Evolutionary conservation across 2,113 vertebrate genomes (phyloP).

Genomic region (Microcebus jonahi): DNA sequence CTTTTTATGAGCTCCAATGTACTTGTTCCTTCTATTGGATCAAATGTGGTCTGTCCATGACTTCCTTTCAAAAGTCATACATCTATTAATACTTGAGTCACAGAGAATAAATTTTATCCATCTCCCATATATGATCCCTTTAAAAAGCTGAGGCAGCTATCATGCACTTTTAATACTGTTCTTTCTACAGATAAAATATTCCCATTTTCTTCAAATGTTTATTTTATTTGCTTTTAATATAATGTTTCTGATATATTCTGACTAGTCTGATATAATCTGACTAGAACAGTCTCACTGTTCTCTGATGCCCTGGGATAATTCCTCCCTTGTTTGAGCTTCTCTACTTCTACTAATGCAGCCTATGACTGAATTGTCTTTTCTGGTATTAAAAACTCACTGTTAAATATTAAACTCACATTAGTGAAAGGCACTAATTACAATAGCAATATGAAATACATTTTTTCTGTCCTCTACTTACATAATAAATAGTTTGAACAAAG

Average conservation of each 20-base stretch:
- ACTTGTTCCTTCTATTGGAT: background rate
- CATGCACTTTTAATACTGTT: background rate
- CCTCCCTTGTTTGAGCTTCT: background rate
- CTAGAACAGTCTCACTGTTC: background rate
- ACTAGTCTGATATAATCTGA: background rate
- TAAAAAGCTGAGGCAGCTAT: background rate
- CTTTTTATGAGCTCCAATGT: constrained; percentile 12
- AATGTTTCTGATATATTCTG: background rate
- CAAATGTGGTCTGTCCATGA: background rate
- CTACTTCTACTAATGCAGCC: background rate
- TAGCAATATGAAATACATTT: background rate
- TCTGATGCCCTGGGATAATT: background rate
- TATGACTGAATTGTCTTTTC: background rate
- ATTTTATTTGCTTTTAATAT: background rate
- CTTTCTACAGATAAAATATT: background rate
- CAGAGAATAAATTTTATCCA: background rate
- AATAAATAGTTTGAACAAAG: background rate
- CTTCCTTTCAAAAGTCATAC: background rate
- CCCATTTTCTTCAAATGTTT: background rate
- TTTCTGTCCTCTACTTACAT: background rate
- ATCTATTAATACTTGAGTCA: background rate
- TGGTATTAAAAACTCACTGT: background rate
- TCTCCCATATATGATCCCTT: background rate
- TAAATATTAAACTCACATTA: background rate
- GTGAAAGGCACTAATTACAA: background rate